Evolutionary conservation across 2,888 invertebrate species (phyloP), one percentile per base, ranked within the genome.

Genomic region (Exephanes ischioxanthus): DNA sequence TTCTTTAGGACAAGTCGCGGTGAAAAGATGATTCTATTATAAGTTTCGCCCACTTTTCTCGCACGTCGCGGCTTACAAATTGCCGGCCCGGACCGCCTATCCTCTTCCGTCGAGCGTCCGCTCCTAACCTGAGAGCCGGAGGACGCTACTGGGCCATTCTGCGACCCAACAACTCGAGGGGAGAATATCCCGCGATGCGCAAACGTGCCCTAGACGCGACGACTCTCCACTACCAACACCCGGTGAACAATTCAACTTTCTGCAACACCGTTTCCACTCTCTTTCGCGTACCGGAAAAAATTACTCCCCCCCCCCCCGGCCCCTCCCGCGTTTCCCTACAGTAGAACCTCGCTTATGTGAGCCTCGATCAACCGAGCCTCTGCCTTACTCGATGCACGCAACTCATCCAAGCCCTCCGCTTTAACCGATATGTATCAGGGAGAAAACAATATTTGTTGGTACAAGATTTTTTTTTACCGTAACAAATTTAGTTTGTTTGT

Each of bases 21-120:
- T 87, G 85, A 90, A 88, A 90, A 89, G 91, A 91, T 90, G 90
- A 91, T 91, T 91, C 91, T 90, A 91, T 91, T 91, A 91, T 91
- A 91, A 90, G 91, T 90, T 90, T 88, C 85, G 87, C 88, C 86
- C 83, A 85, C 87, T 89, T 88, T 87, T 88, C 87, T 88, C 86
- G 84, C 87, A 88, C 87, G 87, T 87, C 84, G 84, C 63, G 81
- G 85, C 84, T 88, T 88, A 88, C 88, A 87, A 87, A 88, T 88
- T 88, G 85, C 86, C 82, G 73, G 86, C 71, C 45, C 45, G 45
- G 45, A 30, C 51, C 53, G 61, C 26, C 77, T 26, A 51, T 66
- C 73, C 37, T 53, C 61, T 16, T 22, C 51, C 37, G 58, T 72
- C 45, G 63, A 41, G 48, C 73, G 61, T 63, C 26, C 22, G 45